Base-by-base conservation (phyloP, 2,797 vertebrate species). In the Mus caroli region DNA sequence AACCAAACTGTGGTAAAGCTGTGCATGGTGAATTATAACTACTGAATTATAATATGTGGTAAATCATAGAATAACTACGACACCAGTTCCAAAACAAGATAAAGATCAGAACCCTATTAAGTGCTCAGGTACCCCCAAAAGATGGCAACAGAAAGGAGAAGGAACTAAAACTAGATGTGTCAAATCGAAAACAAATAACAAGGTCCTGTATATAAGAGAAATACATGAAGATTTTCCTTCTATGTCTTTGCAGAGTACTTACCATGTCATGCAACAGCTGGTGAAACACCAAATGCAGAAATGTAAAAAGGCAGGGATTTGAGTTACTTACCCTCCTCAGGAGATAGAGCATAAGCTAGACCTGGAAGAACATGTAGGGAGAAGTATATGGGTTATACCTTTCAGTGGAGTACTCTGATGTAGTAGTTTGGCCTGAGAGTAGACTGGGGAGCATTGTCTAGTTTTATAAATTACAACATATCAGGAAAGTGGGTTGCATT, bases 401-500 rank as follows among this genome's bases (percentile, higher is more conserved):
- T 84, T 52, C 17, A 13, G 1, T 28, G 50, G n/a, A 43, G 0
- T n/a, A 10, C 43, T 58, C 20, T 26, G 40, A 1, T 19, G 10
- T 46, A 22, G 60, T 40, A 60, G 3, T 78, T 88, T 92, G 34
- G 79, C 40, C 75, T 76, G 40, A 85, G 31, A 26, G 17, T 67
- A 17, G 20, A n/a, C 31, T 54, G 1, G 0, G 8, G 4, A 88
- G 28, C 43, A 76, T 4, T 34, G 3, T 87, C 40, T 69, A 17
- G 1, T 37, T 94, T 88, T 62, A n/a, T 82, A 95, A 93, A 86
- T 76, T 11, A 56, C 9, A 87, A 84, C 14, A 40, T 22, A 78
- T 69, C 15, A 46, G n/a, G 71, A 11, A n/a, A 78, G 19, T 46
- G 34, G 91, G 24, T 73, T 90, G 11, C 20, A 73, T 31, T 46